These are phyloP conservation scores for Drosophila sp. DNA, from an alignment of 1,140 invertebrate genomes.

Conservation along the genomic window DNA sequence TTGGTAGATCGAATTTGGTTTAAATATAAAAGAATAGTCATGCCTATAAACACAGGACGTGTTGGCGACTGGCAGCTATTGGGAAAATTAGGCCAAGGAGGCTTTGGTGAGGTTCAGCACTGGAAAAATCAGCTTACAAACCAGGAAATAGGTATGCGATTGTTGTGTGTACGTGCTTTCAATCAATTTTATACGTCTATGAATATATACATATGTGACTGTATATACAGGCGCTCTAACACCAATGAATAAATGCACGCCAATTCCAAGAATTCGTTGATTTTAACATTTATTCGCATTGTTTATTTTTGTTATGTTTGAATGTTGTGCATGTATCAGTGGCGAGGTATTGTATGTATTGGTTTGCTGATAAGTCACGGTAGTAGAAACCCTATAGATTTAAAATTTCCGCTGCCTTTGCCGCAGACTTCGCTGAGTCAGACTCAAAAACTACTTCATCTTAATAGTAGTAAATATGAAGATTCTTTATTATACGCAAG, in stretches of 20 bases:
- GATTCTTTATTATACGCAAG: not conserved
- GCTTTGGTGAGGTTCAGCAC: slow-evolving; percentile 65
- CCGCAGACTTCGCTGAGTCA: slow-evolving; percentile 14
- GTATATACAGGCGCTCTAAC: not conserved
- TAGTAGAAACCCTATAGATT: not conserved
- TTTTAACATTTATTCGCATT: slow-evolving; percentile 1
- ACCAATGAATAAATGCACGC: slow-evolving; percentile 3
- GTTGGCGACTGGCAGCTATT: slow-evolving; percentile 45
- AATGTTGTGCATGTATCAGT: not conserved
- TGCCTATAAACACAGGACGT: not conserved
- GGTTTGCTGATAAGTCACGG: slow-evolving; percentile 22
- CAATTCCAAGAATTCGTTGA: slow-evolving; percentile 37
- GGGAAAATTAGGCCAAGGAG: slow-evolving; percentile 57
- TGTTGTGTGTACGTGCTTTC: slow-evolving; percentile 18
- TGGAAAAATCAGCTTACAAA: slow-evolving; percentile 55
- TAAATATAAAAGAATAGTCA: slow-evolving; percentile 3
- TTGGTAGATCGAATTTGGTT: not conserved
- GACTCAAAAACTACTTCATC: not conserved
- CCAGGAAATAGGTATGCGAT: slow-evolving; percentile 65
- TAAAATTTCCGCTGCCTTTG: not conserved
- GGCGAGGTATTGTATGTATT: not conserved
- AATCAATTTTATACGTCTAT: not conserved
- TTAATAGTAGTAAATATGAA: slow-evolving; percentile 2
- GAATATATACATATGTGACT: slow-evolving; percentile 2
- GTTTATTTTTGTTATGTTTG: slow-evolving; percentile 5